These are phyloP conservation scores for Cryptus armator DNA, from an alignment of 2,888 invertebrate genomes.

Conservation along the genomic window DNA sequence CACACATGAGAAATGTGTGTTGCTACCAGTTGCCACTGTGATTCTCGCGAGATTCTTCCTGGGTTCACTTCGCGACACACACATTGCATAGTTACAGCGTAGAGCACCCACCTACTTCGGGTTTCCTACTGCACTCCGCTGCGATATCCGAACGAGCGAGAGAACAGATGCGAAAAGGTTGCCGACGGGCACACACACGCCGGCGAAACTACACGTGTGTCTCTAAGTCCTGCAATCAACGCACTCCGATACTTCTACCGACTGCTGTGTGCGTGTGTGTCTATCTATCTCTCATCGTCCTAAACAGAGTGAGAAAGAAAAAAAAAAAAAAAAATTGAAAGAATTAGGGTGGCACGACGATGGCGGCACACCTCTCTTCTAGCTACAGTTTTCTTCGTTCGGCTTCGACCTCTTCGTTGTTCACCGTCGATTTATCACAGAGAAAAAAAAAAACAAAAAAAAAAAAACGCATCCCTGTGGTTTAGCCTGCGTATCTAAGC, in stretches of 20 bases:
- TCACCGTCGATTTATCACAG: slow-evolving; percentile 53
- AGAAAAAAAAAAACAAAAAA: slow-evolving; percentile 44
- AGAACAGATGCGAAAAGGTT: slow-evolving; percentile 69
- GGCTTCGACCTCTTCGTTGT: slow-evolving; percentile 72
- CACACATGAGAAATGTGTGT: slow-evolving; percentile 79
- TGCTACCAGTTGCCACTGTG: slow-evolving; percentile 79
- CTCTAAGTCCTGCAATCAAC: slow-evolving; percentile 78
- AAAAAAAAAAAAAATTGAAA: slow-evolving; percentile 52
- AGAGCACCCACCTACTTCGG: slow-evolving; percentile 83
- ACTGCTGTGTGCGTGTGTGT: slow-evolving; percentile 56
- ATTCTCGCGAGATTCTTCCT: slow-evolving; percentile 84
- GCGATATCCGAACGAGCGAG: slow-evolving; percentile 71
- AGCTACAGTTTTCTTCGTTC: slow-evolving; percentile 78
- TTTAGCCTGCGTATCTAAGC: slow-evolving; percentile 52
- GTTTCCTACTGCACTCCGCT: slow-evolving; percentile 83
- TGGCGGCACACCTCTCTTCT: slow-evolving; percentile 78
- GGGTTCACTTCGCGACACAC: slow-evolving; percentile 83
- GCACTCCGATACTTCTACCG: slow-evolving; percentile 82
- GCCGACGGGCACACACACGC: slow-evolving; percentile 70
- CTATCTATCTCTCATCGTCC: slow-evolving; percentile 36
- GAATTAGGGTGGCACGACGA: slow-evolving; percentile 71
- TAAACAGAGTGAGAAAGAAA: slow-evolving; percentile 50
- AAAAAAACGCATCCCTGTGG: slow-evolving; percentile 58
- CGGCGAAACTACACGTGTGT: slow-evolving; percentile 75
- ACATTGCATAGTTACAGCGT: slow-evolving; percentile 84